phyloP scores from a whole-genome alignment of 2,888 invertebrate species.

The Drosophila greeni region DNA sequence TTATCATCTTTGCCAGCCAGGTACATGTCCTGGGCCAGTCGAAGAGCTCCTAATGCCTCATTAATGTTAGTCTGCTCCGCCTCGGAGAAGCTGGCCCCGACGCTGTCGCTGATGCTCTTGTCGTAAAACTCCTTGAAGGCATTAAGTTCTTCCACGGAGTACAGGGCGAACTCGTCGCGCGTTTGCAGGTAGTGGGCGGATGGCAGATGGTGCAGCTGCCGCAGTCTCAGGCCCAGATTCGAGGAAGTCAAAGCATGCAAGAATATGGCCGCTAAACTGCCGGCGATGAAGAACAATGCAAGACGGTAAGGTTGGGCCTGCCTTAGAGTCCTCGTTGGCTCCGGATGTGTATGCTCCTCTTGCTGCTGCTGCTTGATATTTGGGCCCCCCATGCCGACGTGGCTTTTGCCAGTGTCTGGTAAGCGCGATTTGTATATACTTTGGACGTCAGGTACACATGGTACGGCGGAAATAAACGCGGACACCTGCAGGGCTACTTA shows the following conservation, averaged over 20 bases:
- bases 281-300: slow-evolving; percentile 66
- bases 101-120: slow-evolving; percentile 61
- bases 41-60: slow-evolving; percentile 91
- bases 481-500: background rate
- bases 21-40: slow-evolving; percentile 91
- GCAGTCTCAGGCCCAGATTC: slow-evolving; percentile 47
- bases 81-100: slow-evolving; percentile 46
- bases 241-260: slow-evolving; percentile 59
- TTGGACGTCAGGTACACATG: slow-evolving; percentile 4
- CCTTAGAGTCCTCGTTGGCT: background rate
- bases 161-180: slow-evolving; percentile 76
- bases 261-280: slow-evolving; percentile 65
- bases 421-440: background rate
- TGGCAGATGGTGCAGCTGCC: slow-evolving; percentile 74
- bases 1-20: slow-evolving; percentile 89
- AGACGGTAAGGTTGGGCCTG: slow-evolving; percentile 38
- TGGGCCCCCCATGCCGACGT: slow-evolving; percentile 5
- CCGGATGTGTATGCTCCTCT: slow-evolving; percentile 1
- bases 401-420: background rate
- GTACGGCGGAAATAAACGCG: background rate
- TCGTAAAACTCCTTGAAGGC: slow-evolving; percentile 69
- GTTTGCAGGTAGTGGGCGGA: slow-evolving; percentile 74
- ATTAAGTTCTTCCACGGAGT: slow-evolving; percentile 62
- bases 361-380: slow-evolving; percentile 1
- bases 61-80: slow-evolving; percentile 72